Conservation (phyloP, 2,888 invertebrate genomes). For the Trissoscelio sp. region DNA sequence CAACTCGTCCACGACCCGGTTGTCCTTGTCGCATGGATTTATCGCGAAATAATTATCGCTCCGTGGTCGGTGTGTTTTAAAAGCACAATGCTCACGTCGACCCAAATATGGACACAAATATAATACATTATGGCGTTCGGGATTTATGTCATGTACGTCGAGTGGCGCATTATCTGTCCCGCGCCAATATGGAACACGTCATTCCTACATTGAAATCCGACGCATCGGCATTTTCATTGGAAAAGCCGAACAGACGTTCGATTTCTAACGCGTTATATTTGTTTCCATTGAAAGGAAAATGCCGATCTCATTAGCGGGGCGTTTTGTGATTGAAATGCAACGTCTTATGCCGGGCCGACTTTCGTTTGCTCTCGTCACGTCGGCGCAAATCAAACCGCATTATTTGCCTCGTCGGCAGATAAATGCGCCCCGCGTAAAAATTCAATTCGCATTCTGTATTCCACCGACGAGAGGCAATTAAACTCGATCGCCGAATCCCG, state of each 20-base stretch:
- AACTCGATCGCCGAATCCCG: constrained; percentile 28
- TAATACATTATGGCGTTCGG: constrained; percentile 53
- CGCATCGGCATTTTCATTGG: constrained; percentile 30
- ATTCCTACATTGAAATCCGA: constrained; percentile 62
- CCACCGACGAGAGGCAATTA: constrained; percentile 16
- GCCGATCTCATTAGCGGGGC: constrained; percentile 24
- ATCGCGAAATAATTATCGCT: constrained; percentile 58
- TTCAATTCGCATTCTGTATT: background rate
- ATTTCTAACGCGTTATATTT: constrained; percentile 43
- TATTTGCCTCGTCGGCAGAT: constrained; percentile 16
- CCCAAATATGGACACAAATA: constrained; percentile 58
- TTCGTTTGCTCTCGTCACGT: constrained; percentile 11
- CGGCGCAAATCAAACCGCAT: constrained; percentile 19
- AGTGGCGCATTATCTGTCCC: constrained; percentile 43
- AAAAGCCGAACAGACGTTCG: constrained; percentile 42
- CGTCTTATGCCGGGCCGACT: constrained; percentile 12
- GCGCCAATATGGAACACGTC: constrained; percentile 53
- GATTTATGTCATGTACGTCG: constrained; percentile 55
- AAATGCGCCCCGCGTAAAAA: background rate
- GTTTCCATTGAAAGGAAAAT: constrained; percentile 27
- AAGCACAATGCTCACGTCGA: constrained; percentile 52
- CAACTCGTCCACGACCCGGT: constrained; percentile 33
- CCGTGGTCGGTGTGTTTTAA: constrained; percentile 23
- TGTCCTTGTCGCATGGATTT: constrained; percentile 48
- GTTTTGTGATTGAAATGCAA: constrained; percentile 36